Evolutionary conservation across 2,888 invertebrate genomes (phyloP).

Genomic region (Pyrochroa serraticornis): DNA sequence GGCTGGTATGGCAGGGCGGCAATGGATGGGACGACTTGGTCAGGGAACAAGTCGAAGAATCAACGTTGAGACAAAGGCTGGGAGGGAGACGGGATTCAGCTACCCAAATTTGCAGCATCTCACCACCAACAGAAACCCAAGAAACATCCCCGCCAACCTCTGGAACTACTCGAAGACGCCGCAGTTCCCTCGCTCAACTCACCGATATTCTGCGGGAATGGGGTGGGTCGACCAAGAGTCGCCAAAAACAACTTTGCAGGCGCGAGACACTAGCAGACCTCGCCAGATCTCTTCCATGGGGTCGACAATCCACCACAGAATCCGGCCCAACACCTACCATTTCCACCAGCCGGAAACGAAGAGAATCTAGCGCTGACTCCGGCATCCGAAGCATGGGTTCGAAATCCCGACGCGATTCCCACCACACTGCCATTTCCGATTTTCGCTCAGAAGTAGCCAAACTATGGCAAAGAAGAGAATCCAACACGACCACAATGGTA

Average conservation of each 20-base stretch:
- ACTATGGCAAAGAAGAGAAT: constrained; percentile 71
- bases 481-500: constrained; percentile 59
- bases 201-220: constrained; percentile 88
- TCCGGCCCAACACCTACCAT: constrained; percentile 55
- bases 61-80: constrained; percentile 81
- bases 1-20: constrained; percentile 91
- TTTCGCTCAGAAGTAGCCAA: constrained; percentile 74
- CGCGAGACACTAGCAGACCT: constrained; percentile 88
- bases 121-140: constrained; percentile 77
- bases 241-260: constrained; percentile 75
- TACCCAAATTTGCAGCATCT: constrained; percentile 85
- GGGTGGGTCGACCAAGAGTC: constrained; percentile 70
- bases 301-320: constrained; percentile 68
- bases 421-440: constrained; percentile 67
- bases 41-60: constrained; percentile 84
- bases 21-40: constrained; percentile 95
- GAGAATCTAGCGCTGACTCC: constrained; percentile 87
- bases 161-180: constrained; percentile 72
- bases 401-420: constrained; percentile 76
- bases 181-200: constrained; percentile 85
- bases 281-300: constrained; percentile 84
- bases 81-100: constrained; percentile 88
- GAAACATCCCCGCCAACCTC: constrained; percentile 70
- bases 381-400: constrained; percentile 75
- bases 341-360: constrained; percentile 67